phyloP scores from a whole-genome alignment of 2,797 vertebrate species.

The Notolabrus celidotus region DNA sequence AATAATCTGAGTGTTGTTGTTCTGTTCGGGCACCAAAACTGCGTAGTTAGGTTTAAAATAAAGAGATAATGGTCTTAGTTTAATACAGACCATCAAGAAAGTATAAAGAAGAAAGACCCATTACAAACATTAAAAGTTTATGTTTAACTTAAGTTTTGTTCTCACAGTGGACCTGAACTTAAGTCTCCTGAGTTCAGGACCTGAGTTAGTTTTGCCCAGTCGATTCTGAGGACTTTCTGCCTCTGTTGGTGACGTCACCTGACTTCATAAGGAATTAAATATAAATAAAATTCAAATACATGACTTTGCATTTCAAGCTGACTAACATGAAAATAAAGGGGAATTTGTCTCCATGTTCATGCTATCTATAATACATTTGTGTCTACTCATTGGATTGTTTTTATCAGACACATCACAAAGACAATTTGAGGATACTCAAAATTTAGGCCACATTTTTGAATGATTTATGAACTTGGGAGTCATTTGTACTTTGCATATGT shows the following conservation, averaged over 20 bases:
- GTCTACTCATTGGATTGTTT: neutral
- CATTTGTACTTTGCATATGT: neutral
- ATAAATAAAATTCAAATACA: neutral
- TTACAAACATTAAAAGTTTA: neutral
- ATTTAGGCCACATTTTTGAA: neutral
- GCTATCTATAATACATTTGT: neutral
- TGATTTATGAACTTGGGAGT: constrained; percentile 14
- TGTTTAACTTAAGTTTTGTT: neutral
- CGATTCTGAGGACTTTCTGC: too few species aligned
- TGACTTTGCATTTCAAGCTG: neutral
- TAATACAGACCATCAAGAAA: too few species aligned
- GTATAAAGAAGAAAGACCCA: neutral
- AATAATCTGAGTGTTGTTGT: too few species aligned
- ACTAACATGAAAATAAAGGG: neutral
- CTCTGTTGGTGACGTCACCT: too few species aligned
- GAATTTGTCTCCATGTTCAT: neutral
- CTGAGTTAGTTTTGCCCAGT: neutral
- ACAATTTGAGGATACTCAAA: constrained; percentile 1
- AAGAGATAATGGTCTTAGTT: neutral
- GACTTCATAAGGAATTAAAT: too few species aligned
- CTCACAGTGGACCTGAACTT: neutral
- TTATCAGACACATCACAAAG: neutral
- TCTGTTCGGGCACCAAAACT: too few species aligned
- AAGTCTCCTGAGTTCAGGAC: neutral
- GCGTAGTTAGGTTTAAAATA: neutral